Evolutionary conservation across 2,113 vertebrate genomes (phyloP).

Genomic region (Gila orcuttii): DNA sequence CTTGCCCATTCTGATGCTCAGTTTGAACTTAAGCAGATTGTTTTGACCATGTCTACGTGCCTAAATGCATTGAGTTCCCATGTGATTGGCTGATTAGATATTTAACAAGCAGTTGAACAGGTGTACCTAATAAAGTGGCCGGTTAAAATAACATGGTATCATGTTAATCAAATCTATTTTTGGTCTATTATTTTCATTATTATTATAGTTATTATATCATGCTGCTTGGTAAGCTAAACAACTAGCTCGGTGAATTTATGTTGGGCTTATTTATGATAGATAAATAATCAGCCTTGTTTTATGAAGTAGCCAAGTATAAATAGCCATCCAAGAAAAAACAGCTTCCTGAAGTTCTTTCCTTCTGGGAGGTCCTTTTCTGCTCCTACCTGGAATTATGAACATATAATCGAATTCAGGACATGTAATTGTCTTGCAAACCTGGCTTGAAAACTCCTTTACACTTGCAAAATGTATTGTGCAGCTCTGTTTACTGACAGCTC

Average conservation of each 20-base stretch:
- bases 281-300: not conserved
- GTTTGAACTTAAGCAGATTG: too few relatives aligned
- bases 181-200: too few relatives aligned
- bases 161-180: too few relatives aligned
- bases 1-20: too few relatives aligned
- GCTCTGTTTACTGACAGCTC: conserved; percentile 1
- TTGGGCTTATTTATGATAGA: not conserved
- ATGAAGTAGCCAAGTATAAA: not conserved
- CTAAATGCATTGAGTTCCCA: too few relatives aligned
- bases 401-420: not conserved
- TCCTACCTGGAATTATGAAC: not conserved
- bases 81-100: too few relatives aligned
- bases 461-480: conserved; percentile 5
- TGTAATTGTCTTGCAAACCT: not conserved
- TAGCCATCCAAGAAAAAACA: not conserved
- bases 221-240: not conserved
- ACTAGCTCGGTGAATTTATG: not conserved
- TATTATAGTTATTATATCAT: not conserved
- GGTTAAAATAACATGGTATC: too few relatives aligned
- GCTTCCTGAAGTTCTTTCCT: conserved; percentile 2
- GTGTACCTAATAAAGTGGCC: too few relatives aligned
- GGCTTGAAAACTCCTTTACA: not conserved
- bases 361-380: not conserved
- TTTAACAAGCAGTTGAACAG: too few relatives aligned
- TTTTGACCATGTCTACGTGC: too few relatives aligned